A percentile compares a stretch with the other conserved stretches of the same genome.
Conservation (phyloP, 2,113 vertebrate species). For the Ceyx margarethae region DNA sequence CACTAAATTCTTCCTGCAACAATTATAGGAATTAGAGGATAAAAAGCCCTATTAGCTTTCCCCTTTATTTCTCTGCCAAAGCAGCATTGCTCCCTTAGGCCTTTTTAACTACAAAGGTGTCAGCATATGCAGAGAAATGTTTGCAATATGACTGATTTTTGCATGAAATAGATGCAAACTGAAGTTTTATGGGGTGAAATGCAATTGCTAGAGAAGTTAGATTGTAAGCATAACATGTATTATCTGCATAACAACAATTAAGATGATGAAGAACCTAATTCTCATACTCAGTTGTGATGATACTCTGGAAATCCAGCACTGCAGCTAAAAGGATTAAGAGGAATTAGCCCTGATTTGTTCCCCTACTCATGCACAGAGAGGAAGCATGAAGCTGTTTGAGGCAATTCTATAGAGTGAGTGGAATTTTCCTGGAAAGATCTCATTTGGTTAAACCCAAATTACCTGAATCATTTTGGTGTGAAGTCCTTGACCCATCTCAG, state of each 20-base stretch:
- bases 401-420: background rate
- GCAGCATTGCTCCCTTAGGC: background rate
- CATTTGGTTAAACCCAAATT: background rate
- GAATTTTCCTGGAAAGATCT: background rate
- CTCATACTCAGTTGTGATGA: background rate
- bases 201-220: background rate
- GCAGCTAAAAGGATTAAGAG: background rate
- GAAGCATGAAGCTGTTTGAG: background rate
- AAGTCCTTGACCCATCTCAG: constrained; percentile 97
- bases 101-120: background rate
- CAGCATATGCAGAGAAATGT: background rate
- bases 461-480: constrained; percentile 99
- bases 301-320: background rate
- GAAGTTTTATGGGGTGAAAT: background rate
- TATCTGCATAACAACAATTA: background rate
- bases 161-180: background rate
- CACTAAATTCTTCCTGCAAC: background rate
- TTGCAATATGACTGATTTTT: background rate
- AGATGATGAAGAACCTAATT: background rate
- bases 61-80: background rate
- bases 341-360: background rate
- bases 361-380: background rate
- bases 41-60: background rate
- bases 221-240: background rate
- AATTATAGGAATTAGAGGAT: background rate